Evolutionary conservation across 92 coral and sea anemone genomes (phyloP).

Genomic region (Blastomussa wellsi): DNA sequence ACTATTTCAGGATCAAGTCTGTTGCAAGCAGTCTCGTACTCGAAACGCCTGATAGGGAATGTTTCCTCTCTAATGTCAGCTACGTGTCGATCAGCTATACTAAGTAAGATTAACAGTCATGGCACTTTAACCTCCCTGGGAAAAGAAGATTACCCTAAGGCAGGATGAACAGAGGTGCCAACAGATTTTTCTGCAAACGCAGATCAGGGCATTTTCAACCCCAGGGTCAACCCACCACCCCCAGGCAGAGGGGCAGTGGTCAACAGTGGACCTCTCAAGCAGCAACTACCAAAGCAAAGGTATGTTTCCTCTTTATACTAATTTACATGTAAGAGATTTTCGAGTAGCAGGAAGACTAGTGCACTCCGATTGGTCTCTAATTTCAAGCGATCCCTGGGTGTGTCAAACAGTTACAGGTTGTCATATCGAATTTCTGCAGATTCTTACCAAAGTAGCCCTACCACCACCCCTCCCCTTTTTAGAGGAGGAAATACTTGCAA

Average conservation of each 20-base stretch:
- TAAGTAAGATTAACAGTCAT: slow-evolving; percentile 15
- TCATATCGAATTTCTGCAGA: neutral
- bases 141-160: slow-evolving; percentile 21
- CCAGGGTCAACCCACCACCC: neutral
- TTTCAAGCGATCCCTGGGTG: slow-evolving; percentile 11
- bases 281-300: slow-evolving; percentile 2
- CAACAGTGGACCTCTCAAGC: neutral
- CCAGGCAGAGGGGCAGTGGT: neutral
- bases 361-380: slow-evolving; percentile 7
- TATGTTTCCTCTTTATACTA: slow-evolving; percentile 16
- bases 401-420: neutral
- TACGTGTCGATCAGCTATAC: slow-evolving; percentile 31
- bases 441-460: neutral
- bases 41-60: neutral
- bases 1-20: neutral
- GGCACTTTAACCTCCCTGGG: slow-evolving; percentile 10
- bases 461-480: slow-evolving; percentile 20
- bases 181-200: slow-evolving; percentile 13
- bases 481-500: slow-evolving; percentile 3
- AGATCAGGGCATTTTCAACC: neutral
- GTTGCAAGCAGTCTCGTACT: slow-evolving; percentile 23
- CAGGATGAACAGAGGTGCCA: slow-evolving; percentile 7
- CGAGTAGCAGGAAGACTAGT: slow-evolving; percentile 21
- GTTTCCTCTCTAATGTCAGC: slow-evolving; percentile 6
- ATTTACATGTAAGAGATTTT: neutral